Conservation (phyloP, 2,113 vertebrate genomes). For the Circaetus cinerascens region DNA sequence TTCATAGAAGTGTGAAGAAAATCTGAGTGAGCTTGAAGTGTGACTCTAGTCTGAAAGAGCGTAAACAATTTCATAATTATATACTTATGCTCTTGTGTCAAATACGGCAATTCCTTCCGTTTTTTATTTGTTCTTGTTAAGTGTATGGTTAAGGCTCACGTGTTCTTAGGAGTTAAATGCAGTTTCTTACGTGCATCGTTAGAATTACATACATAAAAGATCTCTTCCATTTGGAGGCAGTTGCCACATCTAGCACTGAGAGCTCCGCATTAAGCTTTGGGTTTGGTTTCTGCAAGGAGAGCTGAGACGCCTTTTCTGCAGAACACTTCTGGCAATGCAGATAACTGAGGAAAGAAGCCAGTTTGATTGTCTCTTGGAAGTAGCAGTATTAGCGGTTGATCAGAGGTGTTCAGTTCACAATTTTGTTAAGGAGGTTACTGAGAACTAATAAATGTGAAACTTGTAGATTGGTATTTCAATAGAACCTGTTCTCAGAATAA, state of each 20-base stretch:
- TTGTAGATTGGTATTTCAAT: neutral
- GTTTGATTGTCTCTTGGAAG: neutral
- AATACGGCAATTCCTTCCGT: neutral
- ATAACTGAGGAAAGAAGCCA: neutral
- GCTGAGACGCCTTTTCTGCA: rapidly evolving
- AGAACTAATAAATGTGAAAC: neutral
- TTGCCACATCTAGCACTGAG: neutral
- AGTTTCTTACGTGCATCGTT: neutral
- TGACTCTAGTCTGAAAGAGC: neutral
- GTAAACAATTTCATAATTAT: neutral
- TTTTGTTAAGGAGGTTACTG: neutral
- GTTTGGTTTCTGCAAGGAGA: neutral
- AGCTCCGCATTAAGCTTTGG: neutral
- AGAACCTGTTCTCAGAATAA: neutral
- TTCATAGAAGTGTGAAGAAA: neutral
- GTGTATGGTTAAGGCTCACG: neutral
- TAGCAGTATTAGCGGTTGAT: neutral
- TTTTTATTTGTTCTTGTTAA: neutral
- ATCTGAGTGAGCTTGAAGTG: neutral
- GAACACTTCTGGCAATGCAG: neutral
- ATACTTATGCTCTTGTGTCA: neutral
- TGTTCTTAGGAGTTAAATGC: neutral
- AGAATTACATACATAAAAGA: neutral
- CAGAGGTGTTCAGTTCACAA: neutral
- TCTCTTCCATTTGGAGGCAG: neutral